phyloP scores from a whole-genome alignment of 1,140 invertebrate species.

The Saccostrea glomerata region DNA sequence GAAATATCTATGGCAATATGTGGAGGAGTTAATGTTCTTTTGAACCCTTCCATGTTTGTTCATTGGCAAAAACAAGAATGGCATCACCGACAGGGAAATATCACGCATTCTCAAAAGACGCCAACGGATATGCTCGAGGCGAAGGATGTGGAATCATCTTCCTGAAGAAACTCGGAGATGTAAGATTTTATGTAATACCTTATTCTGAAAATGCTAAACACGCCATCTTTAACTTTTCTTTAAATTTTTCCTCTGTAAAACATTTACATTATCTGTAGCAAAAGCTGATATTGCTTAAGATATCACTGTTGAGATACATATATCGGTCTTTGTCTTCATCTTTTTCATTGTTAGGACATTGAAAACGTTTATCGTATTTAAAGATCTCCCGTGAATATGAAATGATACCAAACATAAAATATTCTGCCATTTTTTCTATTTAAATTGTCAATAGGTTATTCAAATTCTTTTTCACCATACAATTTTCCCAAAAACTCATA shows the following conservation, averaged over 20 bases:
- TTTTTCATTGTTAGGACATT: too few relatives aligned
- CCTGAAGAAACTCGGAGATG: slow-evolving; percentile 62
- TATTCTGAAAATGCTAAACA: not conserved
- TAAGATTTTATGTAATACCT: slow-evolving; percentile 9
- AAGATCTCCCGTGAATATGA: too few relatives aligned
- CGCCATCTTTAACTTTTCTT: too few relatives aligned
- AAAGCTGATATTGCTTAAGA: not conserved
- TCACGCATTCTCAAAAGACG: slow-evolving; percentile 61
- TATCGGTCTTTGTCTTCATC: not conserved
- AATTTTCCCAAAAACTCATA: too few relatives aligned
- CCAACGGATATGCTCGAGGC: slow-evolving; percentile 68
- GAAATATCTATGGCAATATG: slow-evolving; percentile 61
- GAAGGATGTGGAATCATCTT: slow-evolving; percentile 70
- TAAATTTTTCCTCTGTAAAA: too few relatives aligned
- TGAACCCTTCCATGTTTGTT: slow-evolving; percentile 55
- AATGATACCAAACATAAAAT: too few relatives aligned
- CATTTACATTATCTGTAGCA: too few relatives aligned
- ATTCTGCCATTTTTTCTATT: too few relatives aligned
- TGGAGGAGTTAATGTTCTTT: slow-evolving; percentile 62
- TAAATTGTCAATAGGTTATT: too few relatives aligned
- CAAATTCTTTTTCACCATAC: too few relatives aligned
- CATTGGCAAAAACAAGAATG: slow-evolving; percentile 61
- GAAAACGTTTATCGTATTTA: too few relatives aligned
- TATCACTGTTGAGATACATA: not conserved
- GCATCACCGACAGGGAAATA: slow-evolving; percentile 66